Conservation (phyloP, 2,888 invertebrate species). For the Ophion slaviceki region DNA sequence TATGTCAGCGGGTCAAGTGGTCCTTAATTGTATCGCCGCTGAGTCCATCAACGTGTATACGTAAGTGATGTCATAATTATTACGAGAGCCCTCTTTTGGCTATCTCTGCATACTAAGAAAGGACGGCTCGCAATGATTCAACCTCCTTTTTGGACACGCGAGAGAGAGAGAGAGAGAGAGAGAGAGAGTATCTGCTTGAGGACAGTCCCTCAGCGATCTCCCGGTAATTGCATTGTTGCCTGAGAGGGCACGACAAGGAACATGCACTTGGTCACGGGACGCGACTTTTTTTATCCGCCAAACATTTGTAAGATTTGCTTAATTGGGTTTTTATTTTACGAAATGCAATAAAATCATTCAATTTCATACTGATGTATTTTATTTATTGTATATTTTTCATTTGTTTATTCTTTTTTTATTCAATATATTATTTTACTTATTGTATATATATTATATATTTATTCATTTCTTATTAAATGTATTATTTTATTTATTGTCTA, state of each 20-base stretch:
- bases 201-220: slow-evolving; percentile 55
- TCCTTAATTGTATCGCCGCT: slow-evolving; percentile 39
- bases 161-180: background rate
- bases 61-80: slow-evolving; percentile 47
- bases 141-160: slow-evolving; percentile 11
- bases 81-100: slow-evolving; percentile 39
- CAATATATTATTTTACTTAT: too few relatives aligned
- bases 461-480: too few relatives aligned
- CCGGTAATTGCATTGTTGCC: slow-evolving; percentile 71
- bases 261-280: slow-evolving; percentile 66
- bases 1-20: slow-evolving; percentile 71
- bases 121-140: slow-evolving; percentile 48
- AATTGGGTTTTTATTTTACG: too few relatives aligned
- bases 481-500: too few relatives aligned
- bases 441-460: too few relatives aligned
- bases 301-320: too few relatives aligned
- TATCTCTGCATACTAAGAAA: slow-evolving; percentile 42
- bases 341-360: too few relatives aligned
- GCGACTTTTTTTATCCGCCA: background rate
- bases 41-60: slow-evolving; percentile 25
- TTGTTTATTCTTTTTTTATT: too few relatives aligned
- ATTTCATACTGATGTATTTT: too few relatives aligned
- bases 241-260: slow-evolving; percentile 32
- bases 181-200: slow-evolving; percentile 21
- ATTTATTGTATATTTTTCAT: too few relatives aligned